phyloP scores from a whole-genome alignment of 1,140 invertebrate species.

The Bilobella aurantiaca region DNA sequence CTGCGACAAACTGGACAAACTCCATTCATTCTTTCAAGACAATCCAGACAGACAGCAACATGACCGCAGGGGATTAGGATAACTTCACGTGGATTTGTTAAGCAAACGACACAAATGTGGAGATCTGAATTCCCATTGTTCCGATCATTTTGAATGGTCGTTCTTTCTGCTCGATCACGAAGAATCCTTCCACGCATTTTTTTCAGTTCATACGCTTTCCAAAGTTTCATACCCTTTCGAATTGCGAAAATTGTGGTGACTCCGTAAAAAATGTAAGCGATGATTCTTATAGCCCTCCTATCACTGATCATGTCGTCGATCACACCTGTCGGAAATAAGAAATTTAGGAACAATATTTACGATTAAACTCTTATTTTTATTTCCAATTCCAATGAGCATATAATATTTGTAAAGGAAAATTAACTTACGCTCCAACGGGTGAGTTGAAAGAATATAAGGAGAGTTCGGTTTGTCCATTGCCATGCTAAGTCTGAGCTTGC shows the following conservation, averaged over 20 bases:
- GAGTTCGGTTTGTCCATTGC: constrained; percentile 6
- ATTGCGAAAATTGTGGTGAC: constrained; percentile 18
- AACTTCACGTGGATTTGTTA: constrained; percentile 45
- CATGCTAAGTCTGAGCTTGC: constrained; percentile 14
- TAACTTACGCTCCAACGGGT: constrained; percentile 30
- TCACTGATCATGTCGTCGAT: constrained; percentile 23
- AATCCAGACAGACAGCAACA: constrained; percentile 71
- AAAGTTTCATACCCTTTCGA: constrained; percentile 15
- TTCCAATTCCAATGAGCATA: not conserved
- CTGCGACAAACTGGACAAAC: constrained; percentile 62
- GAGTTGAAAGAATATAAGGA: constrained; percentile 26
- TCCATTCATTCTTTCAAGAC: constrained; percentile 49
- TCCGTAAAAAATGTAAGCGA: constrained; percentile 18
- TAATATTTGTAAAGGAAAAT: not conserved
- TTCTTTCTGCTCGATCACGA: constrained; percentile 15
- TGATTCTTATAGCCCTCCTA: constrained; percentile 22
- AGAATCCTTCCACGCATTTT: constrained; percentile 30
- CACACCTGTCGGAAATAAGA: constrained; percentile 18
- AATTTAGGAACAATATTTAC: not conserved
- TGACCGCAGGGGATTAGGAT: constrained; percentile 71
- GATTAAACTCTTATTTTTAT: no score
- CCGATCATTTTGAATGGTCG: not conserved
- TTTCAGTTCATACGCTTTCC: constrained; percentile 19
- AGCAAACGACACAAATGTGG: constrained; percentile 29
- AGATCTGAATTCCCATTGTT: not conserved